phyloP scores from a whole-genome alignment of 2,113 vertebrate species.

The Oreochromis aureus region DNA sequence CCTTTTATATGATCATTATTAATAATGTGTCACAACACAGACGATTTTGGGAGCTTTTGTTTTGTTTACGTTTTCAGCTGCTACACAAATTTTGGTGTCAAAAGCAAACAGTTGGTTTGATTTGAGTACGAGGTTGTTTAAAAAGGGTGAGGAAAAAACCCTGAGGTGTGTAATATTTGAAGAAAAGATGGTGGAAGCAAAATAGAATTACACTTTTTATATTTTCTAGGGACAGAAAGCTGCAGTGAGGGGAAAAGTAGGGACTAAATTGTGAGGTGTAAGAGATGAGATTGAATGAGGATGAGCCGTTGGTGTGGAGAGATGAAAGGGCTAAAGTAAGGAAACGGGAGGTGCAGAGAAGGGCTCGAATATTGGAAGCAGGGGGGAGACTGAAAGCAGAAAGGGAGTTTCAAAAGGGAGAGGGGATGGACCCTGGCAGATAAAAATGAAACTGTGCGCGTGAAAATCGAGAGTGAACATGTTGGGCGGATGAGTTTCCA shows the following conservation, averaged over 20 bases:
- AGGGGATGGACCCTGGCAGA: conserved; percentile 28
- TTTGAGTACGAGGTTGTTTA: not conserved
- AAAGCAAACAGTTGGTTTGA: not conserved
- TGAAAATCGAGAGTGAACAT: conserved; percentile 35
- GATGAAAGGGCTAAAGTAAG: conserved; percentile 47
- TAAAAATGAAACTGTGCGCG: conserved; percentile 35
- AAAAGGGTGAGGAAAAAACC: not conserved
- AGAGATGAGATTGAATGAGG: conserved; percentile 44
- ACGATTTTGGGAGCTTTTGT: not conserved
- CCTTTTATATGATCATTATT: not conserved
- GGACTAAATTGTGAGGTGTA: conserved; percentile 17
- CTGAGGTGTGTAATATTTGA: not conserved
- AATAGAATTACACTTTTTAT: not conserved
- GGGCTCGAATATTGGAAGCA: conserved; percentile 17
- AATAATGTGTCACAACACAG: not conserved
- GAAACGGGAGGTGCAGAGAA: conserved; percentile 12
- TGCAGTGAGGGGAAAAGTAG: not conserved
- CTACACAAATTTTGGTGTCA: not conserved
- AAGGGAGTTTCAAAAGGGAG: conserved; percentile 39
- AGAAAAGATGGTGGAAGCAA: not conserved
- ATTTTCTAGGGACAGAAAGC: not conserved
- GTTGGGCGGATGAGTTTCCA: conserved; percentile 31
- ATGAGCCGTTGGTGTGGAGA: conserved; percentile 32
- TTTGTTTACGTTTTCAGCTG: not conserved
- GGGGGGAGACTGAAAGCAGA: conserved; percentile 5